Conservation (phyloP, 2,888 invertebrate species). For the Volucella inanis region DNA sequence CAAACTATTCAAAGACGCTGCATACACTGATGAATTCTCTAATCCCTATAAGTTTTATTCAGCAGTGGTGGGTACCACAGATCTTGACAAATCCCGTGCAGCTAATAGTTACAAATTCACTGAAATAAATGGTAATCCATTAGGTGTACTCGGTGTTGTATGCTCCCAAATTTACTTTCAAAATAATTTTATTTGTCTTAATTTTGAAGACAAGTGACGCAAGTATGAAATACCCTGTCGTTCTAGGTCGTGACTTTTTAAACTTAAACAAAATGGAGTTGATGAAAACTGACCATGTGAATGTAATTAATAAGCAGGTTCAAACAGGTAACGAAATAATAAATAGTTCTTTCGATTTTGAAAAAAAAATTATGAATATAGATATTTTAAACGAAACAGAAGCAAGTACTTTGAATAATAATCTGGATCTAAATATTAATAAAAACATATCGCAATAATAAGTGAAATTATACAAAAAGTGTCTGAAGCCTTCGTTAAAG, state of each 20-base stretch:
- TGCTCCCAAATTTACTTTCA: conserved; percentile 19
- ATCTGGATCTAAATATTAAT: too few relatives aligned
- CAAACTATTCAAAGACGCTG: conserved; percentile 15
- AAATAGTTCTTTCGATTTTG: too few relatives aligned
- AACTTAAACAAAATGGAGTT: conserved; percentile 24
- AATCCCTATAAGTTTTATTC: conserved; percentile 36
- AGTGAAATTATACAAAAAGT: too few relatives aligned
- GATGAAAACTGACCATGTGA: conserved; percentile 10
- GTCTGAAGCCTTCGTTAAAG: too few relatives aligned
- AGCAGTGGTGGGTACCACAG: conserved; percentile 16
- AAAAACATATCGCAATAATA: too few relatives aligned
- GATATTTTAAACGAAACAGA: too few relatives aligned
- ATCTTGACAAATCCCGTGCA: background rate
- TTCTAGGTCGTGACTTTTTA: conserved; percentile 30
- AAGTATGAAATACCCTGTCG: conserved; percentile 26
- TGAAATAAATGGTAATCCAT: conserved; percentile 26
- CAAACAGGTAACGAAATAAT: too few relatives aligned
- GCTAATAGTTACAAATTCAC: background rate
- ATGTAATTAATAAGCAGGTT: background rate
- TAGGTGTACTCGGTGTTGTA: conserved; percentile 20
- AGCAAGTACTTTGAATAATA: too few relatives aligned
- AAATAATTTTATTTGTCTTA: conserved; percentile 11
- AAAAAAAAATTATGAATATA: too few relatives aligned
- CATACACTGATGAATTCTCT: conserved; percentile 35
- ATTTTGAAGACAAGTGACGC: background rate